Evolutionary conservation across 2,797 vertebrate genomes (phyloP).

Genomic region (Cephalopachus bancanus): DNA sequence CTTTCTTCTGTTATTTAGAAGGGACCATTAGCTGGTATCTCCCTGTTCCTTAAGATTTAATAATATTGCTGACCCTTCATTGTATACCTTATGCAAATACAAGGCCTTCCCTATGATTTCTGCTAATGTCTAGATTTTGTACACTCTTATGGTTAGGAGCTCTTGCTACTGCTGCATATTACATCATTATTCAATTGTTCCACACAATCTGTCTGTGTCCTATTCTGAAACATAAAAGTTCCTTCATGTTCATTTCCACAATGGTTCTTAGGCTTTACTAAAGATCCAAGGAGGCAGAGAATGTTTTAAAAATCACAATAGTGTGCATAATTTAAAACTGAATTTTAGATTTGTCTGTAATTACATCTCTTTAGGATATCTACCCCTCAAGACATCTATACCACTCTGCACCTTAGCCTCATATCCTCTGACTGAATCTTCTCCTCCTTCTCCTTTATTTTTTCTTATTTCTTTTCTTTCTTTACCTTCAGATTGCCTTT

Average conservation of each 20-base stretch:
- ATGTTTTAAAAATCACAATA: background rate
- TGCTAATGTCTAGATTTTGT: background rate
- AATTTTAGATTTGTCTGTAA: background rate
- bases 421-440: background rate
- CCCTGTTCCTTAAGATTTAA: background rate
- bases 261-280: background rate
- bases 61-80: background rate
- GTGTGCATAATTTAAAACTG: background rate
- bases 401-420: background rate
- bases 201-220: background rate
- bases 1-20: background rate
- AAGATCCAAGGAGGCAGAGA: background rate
- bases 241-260: background rate
- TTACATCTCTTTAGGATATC: background rate
- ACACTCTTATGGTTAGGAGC: background rate
- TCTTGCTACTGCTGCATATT: background rate
- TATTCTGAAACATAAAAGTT: background rate
- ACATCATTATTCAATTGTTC: background rate
- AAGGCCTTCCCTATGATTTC: background rate
- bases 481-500: background rate
- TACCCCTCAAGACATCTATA: background rate
- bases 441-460: background rate
- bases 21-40: background rate
- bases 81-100: background rate
- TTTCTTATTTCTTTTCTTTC: background rate